A percentile compares a stretch with the other conserved stretches of the same genome.
Evolutionary conservation across 2,888 invertebrate genomes (phyloP).

Genomic region (Caenorhabditis sinica): DNA sequence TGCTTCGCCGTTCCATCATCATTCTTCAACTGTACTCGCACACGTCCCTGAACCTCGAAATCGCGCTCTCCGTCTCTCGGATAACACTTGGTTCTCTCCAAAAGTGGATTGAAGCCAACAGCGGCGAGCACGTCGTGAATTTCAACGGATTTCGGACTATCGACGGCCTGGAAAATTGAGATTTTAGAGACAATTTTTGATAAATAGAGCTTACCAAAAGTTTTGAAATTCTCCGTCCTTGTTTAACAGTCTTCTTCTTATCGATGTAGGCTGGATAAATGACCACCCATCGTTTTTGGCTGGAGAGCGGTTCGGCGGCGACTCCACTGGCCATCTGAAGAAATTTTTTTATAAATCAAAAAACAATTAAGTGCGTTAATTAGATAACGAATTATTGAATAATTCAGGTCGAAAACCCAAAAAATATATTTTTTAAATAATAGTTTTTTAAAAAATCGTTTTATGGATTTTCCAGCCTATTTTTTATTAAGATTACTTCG

Average conservation of each 20-base stretch:
- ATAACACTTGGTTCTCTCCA: conserved; percentile 91
- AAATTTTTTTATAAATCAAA: too few relatives aligned
- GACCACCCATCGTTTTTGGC: conserved; percentile 89
- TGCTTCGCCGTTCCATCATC: conserved; percentile 80
- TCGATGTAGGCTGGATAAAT: conserved; percentile 98
- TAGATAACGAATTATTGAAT: not conserved
- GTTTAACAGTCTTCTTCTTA: conserved; percentile 92
- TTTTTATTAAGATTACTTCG: too few relatives aligned
- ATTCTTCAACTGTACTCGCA: conserved; percentile 92
- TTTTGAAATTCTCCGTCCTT: conserved; percentile 92
- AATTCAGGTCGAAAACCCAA: not conserved
- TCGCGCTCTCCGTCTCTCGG: conserved; percentile 94
- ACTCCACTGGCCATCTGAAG: conserved; percentile 52
- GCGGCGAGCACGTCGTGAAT: conserved; percentile 94
- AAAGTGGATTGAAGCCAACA: conserved; percentile 90
- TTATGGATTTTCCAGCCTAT: too few relatives aligned
- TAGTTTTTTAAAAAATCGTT: too few relatives aligned
- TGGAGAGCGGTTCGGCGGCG: conserved; percentile 63
- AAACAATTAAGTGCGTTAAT: not conserved
- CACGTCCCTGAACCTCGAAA: conserved; percentile 90
- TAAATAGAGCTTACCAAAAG: conserved; percentile 86
- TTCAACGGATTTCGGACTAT: conserved; percentile 96
- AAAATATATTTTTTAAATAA: too few relatives aligned
- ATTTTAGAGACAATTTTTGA: not conserved
- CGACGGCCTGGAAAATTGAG: conserved; percentile 88